Percentiles rank a stretch among this genome's conserved stretches.
These are phyloP conservation scores for Cepaea hortensis DNA, from an alignment of 2,888 invertebrate genomes.

Conservation along the genomic window DNA sequence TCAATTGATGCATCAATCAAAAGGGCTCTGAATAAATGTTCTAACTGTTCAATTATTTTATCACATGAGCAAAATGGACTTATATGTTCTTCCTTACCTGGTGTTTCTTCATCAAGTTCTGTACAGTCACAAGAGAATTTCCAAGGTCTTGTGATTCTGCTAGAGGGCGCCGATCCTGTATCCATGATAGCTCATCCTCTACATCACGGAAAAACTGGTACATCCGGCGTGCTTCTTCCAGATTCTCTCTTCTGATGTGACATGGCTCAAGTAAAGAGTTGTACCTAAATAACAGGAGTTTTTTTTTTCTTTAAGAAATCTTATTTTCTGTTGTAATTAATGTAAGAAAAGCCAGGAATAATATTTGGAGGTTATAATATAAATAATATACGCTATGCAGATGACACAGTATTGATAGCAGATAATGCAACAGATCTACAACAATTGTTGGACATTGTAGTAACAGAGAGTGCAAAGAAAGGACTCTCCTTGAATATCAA, in stretches of 20 bases:
- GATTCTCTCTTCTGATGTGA: conserved; percentile 91
- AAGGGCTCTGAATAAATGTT: neutral
- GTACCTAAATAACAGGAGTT: conserved; percentile 79
- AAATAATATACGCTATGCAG: no score
- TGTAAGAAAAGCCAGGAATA: no score
- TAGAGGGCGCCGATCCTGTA: conserved; percentile 85
- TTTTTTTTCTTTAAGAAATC: neutral
- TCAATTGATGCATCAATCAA: no score
- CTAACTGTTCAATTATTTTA: neutral
- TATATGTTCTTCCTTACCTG: conserved; percentile 77
- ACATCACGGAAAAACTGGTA: conserved; percentile 94
- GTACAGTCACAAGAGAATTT: conserved; percentile 83
- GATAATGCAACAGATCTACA: no score
- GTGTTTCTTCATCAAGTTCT: conserved; percentile 94
- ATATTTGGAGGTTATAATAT: no score
- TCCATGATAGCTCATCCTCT: conserved; percentile 94
- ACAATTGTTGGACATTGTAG: no score
- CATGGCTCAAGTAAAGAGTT: conserved; percentile 91
- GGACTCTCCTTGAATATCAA: no score
- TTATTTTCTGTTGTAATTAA: no score
- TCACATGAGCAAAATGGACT: neutral
- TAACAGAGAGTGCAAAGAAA: no score
- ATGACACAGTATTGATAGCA: no score
- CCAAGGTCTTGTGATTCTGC: conserved; percentile 85
- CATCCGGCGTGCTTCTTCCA: conserved; percentile 91